phyloP scores from a whole-genome alignment of 2,888 invertebrate species.

The Margaritifera margaritifera region DNA sequence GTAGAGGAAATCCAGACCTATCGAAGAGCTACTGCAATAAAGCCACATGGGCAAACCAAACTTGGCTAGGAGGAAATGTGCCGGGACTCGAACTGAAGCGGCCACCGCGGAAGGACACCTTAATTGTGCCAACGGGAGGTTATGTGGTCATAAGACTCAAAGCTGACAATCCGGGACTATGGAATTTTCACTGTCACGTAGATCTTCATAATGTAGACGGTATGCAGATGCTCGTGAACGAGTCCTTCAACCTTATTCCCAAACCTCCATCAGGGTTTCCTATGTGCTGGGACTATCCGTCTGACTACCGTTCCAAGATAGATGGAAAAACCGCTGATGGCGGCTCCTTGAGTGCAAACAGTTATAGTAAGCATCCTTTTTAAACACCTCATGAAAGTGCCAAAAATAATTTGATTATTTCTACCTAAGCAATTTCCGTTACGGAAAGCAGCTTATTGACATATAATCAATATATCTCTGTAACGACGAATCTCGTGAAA shows the following conservation, averaged over 20 bases:
- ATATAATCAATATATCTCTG: too few relatives aligned
- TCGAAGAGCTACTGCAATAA: conserved; percentile 52
- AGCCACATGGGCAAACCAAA: conserved; percentile 54
- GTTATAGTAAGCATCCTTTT: too few relatives aligned
- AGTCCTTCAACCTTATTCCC: conserved; percentile 47
- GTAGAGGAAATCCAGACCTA: conserved; percentile 36
- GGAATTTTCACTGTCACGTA: conserved; percentile 69
- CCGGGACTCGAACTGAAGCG: conserved; percentile 52
- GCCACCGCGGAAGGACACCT: conserved; percentile 64
- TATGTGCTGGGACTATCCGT: conserved; percentile 47
- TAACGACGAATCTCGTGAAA: too few relatives aligned
- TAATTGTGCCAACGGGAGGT: conserved; percentile 66
- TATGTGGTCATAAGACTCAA: conserved; percentile 64
- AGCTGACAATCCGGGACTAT: conserved; percentile 67
- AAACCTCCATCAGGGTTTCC: conserved; percentile 54
- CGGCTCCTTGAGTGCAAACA: too few relatives aligned
- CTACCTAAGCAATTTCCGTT: too few relatives aligned
- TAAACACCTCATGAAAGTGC: too few relatives aligned
- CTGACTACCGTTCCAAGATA: not conserved
- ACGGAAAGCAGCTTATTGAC: too few relatives aligned
- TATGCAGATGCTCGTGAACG: conserved; percentile 64
- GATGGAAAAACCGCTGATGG: too few relatives aligned
- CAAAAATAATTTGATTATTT: too few relatives aligned
- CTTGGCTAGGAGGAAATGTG: conserved; percentile 54
- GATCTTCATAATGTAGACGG: conserved; percentile 62